Conservation (phyloP, 37 sponge, comb jelly and placozoan species). For the Sycon ciliatum region DNA sequence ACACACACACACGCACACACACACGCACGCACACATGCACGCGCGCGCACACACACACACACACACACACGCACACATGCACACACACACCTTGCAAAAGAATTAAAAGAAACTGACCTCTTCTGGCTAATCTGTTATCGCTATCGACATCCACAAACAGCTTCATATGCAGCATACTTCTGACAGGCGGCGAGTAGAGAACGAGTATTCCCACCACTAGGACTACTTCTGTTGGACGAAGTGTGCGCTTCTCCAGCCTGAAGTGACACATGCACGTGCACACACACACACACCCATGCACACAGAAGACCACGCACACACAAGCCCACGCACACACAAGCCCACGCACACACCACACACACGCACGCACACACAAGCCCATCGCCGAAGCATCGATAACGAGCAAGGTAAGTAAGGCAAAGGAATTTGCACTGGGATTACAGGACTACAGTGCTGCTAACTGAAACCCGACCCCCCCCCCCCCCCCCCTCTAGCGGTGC, state of each 20-base stretch:
- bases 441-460: too few species aligned
- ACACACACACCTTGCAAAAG: neutral
- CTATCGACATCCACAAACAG: slow-evolving; percentile 93
- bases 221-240: slow-evolving; percentile 77
- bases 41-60: too few species aligned
- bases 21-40: too few species aligned
- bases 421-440: too few species aligned
- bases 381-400: too few species aligned
- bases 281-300: neutral
- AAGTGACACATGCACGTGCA: neutral
- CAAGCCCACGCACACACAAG: neutral
- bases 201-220: slow-evolving; percentile 90
- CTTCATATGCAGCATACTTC: slow-evolving; percentile 83
- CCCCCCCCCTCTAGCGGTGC: too few species aligned
- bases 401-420: too few species aligned
- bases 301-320: neutral
- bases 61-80: neutral
- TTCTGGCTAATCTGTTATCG: slow-evolving; percentile 76
- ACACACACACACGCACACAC: too few species aligned
- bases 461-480: too few species aligned
- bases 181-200: slow-evolving; percentile 65
- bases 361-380: neutral
- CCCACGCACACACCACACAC: neutral
- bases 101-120: slow-evolving; percentile 40
- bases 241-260: too few species aligned